Base-by-base conservation (phyloP, 2,888 invertebrate genomes). In the Meloe dianella region DNA sequence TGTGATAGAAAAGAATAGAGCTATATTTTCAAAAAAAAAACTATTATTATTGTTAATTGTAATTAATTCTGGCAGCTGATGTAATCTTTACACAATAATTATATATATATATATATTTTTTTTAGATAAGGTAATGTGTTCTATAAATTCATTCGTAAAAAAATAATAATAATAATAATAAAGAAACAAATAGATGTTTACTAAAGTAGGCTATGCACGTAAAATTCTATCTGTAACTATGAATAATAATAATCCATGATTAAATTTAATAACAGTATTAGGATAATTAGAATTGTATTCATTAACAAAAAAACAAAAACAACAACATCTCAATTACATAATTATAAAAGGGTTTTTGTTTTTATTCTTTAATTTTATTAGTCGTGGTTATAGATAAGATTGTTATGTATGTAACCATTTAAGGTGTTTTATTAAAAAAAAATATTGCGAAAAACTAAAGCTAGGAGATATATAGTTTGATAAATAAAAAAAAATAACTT, bases 141-240 rank as follows among this genome's bases (percentile, higher is more conserved):
- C 79, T 80, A 78, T 77, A 79, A 80, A 79, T 80, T 80, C 79
- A 81, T 80, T 80, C 80, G 80, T 81, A 80, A 80, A 68, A n/a
- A 61, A 35, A 4, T 12, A 35, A 1, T 12, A 12, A 47, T 20
- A 20, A 20, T 22, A 47, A 47, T 22, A 20, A 20, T 2, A 9
- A 20, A 20, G 9, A 20, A 47, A 20, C 9, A 77, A 76, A 75
- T 82, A 82, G 81, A 79, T 82, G 82, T 83, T 80, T 68, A 70
- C 74, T 78, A 80, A n/a, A 77, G 80, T 79, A 80, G 80, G 80
- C 78, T 77, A 75, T 77, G 74, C 1, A 77, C 74, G 71, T 72
- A 71, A 74, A 74, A 73, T 73, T 72, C 65, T 73, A 73, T 78
- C 77, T 77, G 77, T 78, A 77, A 77, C 78, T 76, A 78, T 74